phyloP scores from a whole-genome alignment of 2,797 vertebrate species.

The Masticophis lateralis region DNA sequence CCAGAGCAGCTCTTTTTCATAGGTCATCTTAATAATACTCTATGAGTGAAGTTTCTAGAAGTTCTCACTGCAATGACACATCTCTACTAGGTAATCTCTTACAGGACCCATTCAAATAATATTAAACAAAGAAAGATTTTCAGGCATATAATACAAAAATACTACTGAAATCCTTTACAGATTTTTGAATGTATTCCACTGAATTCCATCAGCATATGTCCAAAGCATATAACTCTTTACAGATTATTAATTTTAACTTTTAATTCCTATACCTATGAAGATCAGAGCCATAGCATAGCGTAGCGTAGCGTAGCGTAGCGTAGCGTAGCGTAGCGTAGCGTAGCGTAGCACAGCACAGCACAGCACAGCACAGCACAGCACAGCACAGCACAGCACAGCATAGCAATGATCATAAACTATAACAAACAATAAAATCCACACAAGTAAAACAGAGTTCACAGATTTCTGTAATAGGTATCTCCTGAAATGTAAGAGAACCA shows the following conservation, averaged over 20 bases:
- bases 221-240: not conserved
- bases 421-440: not conserved
- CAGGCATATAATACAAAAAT: not conserved
- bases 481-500: not conserved
- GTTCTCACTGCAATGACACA: not conserved
- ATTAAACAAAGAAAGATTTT: not conserved
- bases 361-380: not conserved
- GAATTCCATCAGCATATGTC: not conserved
- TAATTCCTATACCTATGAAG: not conserved
- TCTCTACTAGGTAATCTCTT: not conserved
- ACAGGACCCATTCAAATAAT: not conserved
- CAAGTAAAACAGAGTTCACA: not conserved
- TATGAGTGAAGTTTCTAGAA: not conserved
- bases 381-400: rapidly evolving
- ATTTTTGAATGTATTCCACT: not conserved
- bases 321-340: too few species aligned
- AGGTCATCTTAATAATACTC: not conserved
- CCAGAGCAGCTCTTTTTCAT: not conserved
- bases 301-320: too few species aligned
- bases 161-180: not conserved
- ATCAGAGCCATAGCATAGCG: not conserved
- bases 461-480: not conserved
- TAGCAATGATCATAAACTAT: not conserved
- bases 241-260: not conserved
- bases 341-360: not conserved